Percentiles rank a stretch among this genome's conserved stretches.
These are phyloP conservation scores for Myanophis thanlyinensis DNA, from an alignment of 2,113 vertebrate species.

Conservation along the genomic window DNA sequence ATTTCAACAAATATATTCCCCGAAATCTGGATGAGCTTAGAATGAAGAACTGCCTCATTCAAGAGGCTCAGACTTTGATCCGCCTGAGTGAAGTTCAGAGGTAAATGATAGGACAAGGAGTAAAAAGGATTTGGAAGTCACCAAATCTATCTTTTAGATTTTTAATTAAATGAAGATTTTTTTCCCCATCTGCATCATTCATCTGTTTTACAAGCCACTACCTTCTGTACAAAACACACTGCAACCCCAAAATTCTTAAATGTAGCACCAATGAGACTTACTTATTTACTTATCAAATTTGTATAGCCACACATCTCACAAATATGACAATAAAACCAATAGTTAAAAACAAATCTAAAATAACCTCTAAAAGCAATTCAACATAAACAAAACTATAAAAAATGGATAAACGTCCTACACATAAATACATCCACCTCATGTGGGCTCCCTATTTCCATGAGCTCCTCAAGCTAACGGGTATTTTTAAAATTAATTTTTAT, in stretches of 20 bases:
- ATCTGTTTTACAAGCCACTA: not conserved
- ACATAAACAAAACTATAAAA: not conserved
- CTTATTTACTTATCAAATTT: not conserved
- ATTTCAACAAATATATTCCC: slow-evolving; percentile 89
- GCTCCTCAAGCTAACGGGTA: not conserved
- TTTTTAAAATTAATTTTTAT: not conserved
- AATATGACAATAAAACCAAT: not conserved
- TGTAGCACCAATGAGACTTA: not conserved
- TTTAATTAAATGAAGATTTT: not conserved
- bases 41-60: slow-evolving; percentile 78
- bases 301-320: not conserved
- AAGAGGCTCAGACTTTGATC: slow-evolving; percentile 78
- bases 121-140: not conserved
- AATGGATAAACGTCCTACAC: not conserved
- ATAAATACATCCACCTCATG: not conserved
- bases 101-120: slow-evolving; percentile 49
- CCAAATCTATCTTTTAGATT: not conserved
- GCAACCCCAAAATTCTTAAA: not conserved
- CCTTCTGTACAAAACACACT: not conserved
- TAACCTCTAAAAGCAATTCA: not conserved
- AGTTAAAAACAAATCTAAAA: not conserved
- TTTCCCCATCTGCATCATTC: not conserved
- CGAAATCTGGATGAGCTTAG: slow-evolving; percentile 69
- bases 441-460: not conserved
- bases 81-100: slow-evolving; percentile 78